Base-by-base conservation (phyloP, 2,113 vertebrate genomes). In the Sterna hirundo region DNA sequence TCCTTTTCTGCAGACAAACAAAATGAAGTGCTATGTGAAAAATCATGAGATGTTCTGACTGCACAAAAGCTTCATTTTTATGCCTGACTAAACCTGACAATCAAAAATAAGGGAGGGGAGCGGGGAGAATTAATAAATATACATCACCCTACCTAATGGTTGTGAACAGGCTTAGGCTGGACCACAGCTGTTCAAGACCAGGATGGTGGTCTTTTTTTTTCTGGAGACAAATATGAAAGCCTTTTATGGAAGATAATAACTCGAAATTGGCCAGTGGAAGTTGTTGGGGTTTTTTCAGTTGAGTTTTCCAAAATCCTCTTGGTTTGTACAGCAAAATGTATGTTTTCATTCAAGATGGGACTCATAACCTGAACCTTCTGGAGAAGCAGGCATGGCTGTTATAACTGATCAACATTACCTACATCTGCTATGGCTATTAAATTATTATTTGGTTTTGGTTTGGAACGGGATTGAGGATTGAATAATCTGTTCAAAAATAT, bases 1-100 rank as follows among this genome's bases (percentile, higher is more conserved):
- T 57, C 4, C 8, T 88, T 91, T 84, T 68, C 78, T 81, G 60
- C n/a, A 96, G 79, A 90, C 61, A 94, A 96, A 94, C 72, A 83
- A 92, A 94, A 85, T 27, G 38, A 93, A 42, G 75, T 49, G 47
- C 57, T 77, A 78, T 71, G 65, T 57, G 81, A 93, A 95, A 96
- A 92, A 85, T 65, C 84, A 90, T 14, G 15, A 96, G 86, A 88
- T 47, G 76, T 25, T 93, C 81, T 89, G 95, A 92, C 77, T 81
- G 75, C 86, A 90, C 82, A 92, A 95, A 97, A 93, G 87, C 79
- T 80, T 93, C 26, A 34, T 65, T 95, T 86, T 95, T 87, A 89
- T 81, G 86, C 90, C 85, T 82, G 74, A 94, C 72, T 94, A 83
- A 96, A 89, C 46, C 49, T 92, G 94, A 77, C 94, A 94, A 69